Conservation (phyloP, 2,113 vertebrate species). For the Alethe castanea region DNA sequence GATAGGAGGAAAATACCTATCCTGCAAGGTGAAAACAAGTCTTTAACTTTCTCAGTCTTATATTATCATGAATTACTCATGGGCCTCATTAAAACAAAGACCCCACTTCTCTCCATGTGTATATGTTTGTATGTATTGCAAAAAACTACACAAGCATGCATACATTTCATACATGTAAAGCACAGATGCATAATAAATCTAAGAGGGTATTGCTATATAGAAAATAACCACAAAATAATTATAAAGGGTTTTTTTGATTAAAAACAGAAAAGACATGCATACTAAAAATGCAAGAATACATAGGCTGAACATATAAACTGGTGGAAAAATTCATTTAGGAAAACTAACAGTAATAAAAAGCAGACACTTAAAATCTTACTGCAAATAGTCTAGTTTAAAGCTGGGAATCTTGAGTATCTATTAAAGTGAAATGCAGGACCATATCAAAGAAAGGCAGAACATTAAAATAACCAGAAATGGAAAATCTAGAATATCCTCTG, state of each 20-base stretch:
- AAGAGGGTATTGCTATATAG: background rate
- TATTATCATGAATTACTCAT: background rate
- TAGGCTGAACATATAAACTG: background rate
- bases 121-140: background rate
- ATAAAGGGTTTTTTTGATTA: background rate
- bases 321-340: slow-evolving; percentile 34
- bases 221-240: background rate
- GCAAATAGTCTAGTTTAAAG: slow-evolving; percentile 8
- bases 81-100: slow-evolving; percentile 19
- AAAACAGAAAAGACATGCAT: background rate
- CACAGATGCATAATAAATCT: background rate
- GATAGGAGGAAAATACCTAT: background rate
- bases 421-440: slow-evolving; percentile 23
- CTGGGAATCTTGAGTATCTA: background rate
- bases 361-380: slow-evolving; percentile 41
- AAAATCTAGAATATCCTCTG: slow-evolving; percentile 29
- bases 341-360: slow-evolving; percentile 34
- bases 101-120: background rate
- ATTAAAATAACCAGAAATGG: slow-evolving; percentile 5
- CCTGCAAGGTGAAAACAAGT: background rate
- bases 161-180: background rate
- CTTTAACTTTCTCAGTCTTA: background rate
- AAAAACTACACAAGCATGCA: background rate
- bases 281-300: background rate
- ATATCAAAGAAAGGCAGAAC: background rate